Conservation (phyloP, 2,113 vertebrate species). For the pig (Sus scrofa) region T2T-Sscrofa CM000827.6:54806501-54807000, state of each 20-base stretch:
- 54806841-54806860: neutral
- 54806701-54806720: neutral
- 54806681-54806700: neutral
- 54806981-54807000: no score
- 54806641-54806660: neutral
- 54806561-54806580: neutral
- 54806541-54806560: neutral
- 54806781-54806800: neutral
- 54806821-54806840: neutral
- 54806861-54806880: slow-evolving; percentile 14
- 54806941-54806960: no score
- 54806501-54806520: neutral
- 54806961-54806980: no score
- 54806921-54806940: no score
- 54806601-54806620: neutral
- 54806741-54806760: neutral
- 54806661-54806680: neutral
- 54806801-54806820: neutral
- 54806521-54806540: neutral
- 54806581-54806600: neutral
- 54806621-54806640: neutral
- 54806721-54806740: neutral
- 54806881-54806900: slow-evolving; percentile 10
- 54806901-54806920: neutral
- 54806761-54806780: neutral